Evolutionary conservation across 2,797 vertebrate genomes (phyloP).

Genomic region (Melanotaenia trifasciata): DNA sequence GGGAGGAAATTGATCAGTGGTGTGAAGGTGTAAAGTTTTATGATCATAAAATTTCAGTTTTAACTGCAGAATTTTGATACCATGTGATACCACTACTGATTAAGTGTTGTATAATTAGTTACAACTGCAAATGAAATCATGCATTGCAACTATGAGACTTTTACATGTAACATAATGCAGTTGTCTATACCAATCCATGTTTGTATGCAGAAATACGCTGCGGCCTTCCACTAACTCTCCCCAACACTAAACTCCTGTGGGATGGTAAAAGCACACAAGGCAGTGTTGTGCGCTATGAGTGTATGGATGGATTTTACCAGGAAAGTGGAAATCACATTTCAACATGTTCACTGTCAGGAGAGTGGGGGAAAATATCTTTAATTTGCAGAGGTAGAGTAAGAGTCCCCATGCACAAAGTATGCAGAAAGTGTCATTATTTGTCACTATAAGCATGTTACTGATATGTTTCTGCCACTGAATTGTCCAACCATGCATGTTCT

Average conservation of each 20-base stretch:
- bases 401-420: background rate
- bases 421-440: background rate
- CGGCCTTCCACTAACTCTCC: slow-evolving; percentile 79
- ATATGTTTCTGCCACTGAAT: background rate
- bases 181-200: slow-evolving; percentile 49
- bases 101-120: background rate
- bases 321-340: slow-evolving; percentile 76
- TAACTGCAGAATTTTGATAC: too few relatives aligned
- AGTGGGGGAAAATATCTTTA: slow-evolving; percentile 82
- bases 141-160: background rate
- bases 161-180: too few relatives aligned
- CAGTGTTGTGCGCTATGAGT: slow-evolving; percentile 82
- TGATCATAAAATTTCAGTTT: background rate
- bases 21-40: slow-evolving; percentile 78
- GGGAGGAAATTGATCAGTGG: slow-evolving; percentile 73
- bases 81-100: background rate
- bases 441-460: background rate
- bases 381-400: slow-evolving; percentile 83
- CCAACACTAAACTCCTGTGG: slow-evolving; percentile 81
- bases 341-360: slow-evolving; percentile 79
- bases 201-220: slow-evolving; percentile 85
- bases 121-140: background rate
- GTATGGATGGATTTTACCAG: slow-evolving; percentile 83
- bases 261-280: slow-evolving; percentile 68
- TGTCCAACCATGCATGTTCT: slow-evolving; percentile 4